Conservation (phyloP, 92 coral and sea anemone species). For the Epizoanthus scotinus region DNA sequence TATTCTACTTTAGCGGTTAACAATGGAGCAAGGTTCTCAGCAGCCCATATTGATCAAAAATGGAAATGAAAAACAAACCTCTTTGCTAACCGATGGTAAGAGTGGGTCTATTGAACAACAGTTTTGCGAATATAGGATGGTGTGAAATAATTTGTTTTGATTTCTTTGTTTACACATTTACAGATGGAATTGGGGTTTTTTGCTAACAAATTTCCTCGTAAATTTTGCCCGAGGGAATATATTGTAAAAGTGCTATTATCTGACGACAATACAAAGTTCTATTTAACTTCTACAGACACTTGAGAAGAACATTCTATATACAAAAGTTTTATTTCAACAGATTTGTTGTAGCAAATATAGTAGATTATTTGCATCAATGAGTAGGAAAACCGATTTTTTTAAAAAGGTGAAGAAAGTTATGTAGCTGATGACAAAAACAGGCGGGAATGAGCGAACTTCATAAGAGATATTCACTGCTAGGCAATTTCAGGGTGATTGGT, state of each 20-base stretch:
- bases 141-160: not conserved
- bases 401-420: not conserved
- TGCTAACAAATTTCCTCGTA: not conserved
- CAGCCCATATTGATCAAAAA: slow-evolving; percentile 12
- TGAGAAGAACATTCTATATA: not conserved
- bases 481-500: not conserved
- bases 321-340: not conserved
- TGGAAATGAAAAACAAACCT: not conserved
- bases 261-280: not conserved
- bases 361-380: not conserved
- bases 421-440: not conserved
- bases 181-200: not conserved
- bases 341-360: not conserved
- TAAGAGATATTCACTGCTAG: not conserved
- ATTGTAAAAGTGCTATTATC: not conserved
- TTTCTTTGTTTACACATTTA: not conserved
- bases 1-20: not conserved
- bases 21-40: slow-evolving; percentile 1
- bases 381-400: not conserved
- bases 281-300: not conserved
- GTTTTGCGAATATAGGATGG: not conserved
- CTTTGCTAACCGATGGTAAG: not conserved
- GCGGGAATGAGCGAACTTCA: not conserved
- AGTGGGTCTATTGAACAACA: not conserved
- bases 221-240: not conserved